These are phyloP conservation scores for Synaphobranchus kaupii DNA, from an alignment of 2,797 vertebrate species.

Conservation along the genomic window DNA sequence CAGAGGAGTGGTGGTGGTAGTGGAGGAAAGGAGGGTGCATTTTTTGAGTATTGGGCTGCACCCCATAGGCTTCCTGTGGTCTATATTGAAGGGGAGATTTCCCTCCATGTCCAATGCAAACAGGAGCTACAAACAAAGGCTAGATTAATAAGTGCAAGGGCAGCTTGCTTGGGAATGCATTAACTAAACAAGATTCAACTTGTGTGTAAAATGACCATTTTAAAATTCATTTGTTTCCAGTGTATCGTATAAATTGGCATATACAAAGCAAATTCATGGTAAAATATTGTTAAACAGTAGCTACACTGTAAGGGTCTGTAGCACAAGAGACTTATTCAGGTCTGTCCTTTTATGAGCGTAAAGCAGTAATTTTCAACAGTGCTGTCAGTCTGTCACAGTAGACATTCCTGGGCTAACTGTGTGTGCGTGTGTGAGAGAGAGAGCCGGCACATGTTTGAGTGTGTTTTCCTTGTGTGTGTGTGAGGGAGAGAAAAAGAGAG, in stretches of 20 bases:
- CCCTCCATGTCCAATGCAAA: not conserved
- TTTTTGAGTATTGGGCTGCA: too few species aligned
- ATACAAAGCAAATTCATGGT: not conserved
- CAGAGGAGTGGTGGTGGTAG: too few species aligned
- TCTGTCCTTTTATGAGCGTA: not conserved
- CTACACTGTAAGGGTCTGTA: not conserved
- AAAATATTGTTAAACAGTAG: constrained; percentile 4
- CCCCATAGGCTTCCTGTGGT: not conserved
- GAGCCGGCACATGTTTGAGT: not conserved
- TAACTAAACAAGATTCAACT: not conserved
- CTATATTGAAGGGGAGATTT: not conserved
- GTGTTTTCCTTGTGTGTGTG: not conserved
- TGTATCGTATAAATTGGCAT: not conserved
- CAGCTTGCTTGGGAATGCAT: not conserved
- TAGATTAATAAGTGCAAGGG: not conserved
- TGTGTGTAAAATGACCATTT: not conserved
- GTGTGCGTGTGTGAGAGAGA: not conserved
- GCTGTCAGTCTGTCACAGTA: not conserved
- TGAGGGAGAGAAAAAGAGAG: not conserved
- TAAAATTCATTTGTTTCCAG: not conserved
- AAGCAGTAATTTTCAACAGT: not conserved
- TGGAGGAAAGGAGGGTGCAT: too few species aligned
- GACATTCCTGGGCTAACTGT: not conserved
- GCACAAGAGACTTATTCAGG: not conserved
- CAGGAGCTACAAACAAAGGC: not conserved